These are phyloP conservation scores for Otus sunia DNA, from an alignment of 2,113 vertebrate genomes.

Conservation along the genomic window DNA sequence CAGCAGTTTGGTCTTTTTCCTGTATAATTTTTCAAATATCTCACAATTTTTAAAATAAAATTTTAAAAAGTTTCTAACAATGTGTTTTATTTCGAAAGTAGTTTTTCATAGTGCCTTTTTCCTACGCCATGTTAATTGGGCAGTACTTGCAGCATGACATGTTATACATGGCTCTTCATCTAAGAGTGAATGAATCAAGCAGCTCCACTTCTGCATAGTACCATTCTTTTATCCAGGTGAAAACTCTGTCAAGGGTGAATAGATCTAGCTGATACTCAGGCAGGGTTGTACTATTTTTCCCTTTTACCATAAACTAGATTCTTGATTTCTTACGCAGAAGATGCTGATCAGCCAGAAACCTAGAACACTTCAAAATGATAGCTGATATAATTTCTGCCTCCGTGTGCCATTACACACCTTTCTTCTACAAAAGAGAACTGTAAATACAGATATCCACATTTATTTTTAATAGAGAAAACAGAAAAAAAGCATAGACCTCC, in stretches of 20 bases:
- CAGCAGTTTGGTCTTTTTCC: background rate
- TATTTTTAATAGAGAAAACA: background rate
- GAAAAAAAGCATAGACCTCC: background rate
- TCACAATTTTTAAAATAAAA: background rate
- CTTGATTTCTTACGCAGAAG: background rate
- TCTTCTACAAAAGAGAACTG: background rate
- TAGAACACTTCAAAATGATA: background rate
- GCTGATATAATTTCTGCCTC: background rate
- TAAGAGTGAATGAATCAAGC: background rate
- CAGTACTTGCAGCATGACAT: accelerated
- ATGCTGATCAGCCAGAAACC: background rate
- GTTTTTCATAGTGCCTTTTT: background rate
- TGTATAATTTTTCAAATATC: background rate
- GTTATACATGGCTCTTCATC: background rate
- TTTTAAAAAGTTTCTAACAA: background rate
- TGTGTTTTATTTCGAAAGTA: background rate
- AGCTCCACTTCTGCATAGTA: background rate
- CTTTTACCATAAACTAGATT: background rate
- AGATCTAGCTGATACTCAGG: background rate
- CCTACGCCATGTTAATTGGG: accelerated
- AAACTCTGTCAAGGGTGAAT: background rate
- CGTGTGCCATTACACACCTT: background rate
- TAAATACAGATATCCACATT: background rate
- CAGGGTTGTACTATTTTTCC: background rate
- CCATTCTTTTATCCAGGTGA: accelerated